A percentile compares a stretch with the other conserved stretches of the same genome.
phyloP scores from a whole-genome alignment of 1,140 invertebrate genomes.

The Drosophila santomea region DNA sequence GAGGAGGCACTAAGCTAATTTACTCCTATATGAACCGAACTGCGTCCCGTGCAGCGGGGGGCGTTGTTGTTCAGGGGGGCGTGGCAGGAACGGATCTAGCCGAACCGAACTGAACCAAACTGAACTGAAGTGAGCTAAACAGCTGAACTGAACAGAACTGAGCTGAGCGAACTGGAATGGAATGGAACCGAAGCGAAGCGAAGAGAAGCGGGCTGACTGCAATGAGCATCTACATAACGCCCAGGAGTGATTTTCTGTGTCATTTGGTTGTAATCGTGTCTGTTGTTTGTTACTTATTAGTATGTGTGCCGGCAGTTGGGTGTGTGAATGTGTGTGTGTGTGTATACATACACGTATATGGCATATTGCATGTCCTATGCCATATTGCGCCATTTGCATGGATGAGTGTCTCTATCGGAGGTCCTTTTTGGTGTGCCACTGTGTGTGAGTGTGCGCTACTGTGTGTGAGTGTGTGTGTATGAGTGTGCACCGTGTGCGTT shows the following conservation, averaged over 20 bases:
- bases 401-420: conserved; percentile 31
- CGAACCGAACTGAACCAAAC: conserved; percentile 32
- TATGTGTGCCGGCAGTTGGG: conserved; percentile 47
- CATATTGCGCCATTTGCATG: conserved; percentile 60
- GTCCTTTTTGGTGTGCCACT: background rate
- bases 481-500: conserved; percentile 40
- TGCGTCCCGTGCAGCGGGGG: conserved; percentile 1
- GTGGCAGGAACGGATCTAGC: conserved; percentile 8
- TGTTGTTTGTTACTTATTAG: conserved; percentile 82
- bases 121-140: conserved; percentile 14
- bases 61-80: conserved; percentile 11
- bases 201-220: conserved; percentile 32
- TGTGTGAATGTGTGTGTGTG: conserved; percentile 22
- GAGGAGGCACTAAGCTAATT: conserved; percentile 68
- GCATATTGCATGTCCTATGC: conserved; percentile 57
- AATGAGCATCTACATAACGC: conserved; percentile 63
- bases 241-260: conserved; percentile 80
- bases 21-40: conserved; percentile 74
- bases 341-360: conserved; percentile 12
- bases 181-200: background rate
- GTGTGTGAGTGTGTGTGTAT: conserved; percentile 19
- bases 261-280: conserved; percentile 82
- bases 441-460: background rate
- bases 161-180: background rate
- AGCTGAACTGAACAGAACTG: conserved; percentile 17